Evolutionary conservation across 2,888 invertebrate genomes (phyloP), one percentile per base, ranked within the genome.

Genomic region (Eledone cirrhosa): DNA sequence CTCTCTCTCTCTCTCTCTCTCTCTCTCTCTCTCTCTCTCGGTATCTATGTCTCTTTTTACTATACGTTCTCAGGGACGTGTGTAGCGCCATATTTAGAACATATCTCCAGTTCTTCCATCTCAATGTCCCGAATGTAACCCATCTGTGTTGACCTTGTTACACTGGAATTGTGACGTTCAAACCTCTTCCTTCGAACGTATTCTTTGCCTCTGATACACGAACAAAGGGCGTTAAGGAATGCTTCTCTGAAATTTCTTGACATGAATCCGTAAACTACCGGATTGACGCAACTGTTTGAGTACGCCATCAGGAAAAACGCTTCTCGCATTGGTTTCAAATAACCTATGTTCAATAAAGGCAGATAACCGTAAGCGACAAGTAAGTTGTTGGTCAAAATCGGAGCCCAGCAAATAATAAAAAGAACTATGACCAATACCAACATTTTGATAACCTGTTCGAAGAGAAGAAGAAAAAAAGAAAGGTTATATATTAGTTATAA

Each of bases 211-310:
- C 78, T 27, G 27, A 80, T 59, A 33, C 80, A 80, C 31, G 78
- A 78, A 76, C 84, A 85, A 7, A 86, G 78, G 0, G 85, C 82
- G 67, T 85, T 83, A 76, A 85, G 84, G 83, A 91, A 91, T 47
- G 87, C 87, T 75, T 88, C 92, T 4, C 94, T 91, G 89, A 94
- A 94, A 89, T 93, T 93, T 85, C 93, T 93, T 72, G 94, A 94
- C 93, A 94, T 94, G 90, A 94, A 94, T 41, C 94, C 94, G 87
- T 94, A 94, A 48, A 94, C 92, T 65, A 94, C 92, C 7, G 94
- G 94, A 90, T 94, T 94, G 83, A 94, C 92, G 89, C 94, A 94
- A 86, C 94, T 94, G 91, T 94, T 94, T 86, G 93, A 93, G 88
- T 94, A 94, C 0, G 94, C 93, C 92, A 94, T 92, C 48, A 94